These are phyloP conservation scores for Agrochola litura DNA, from an alignment of 2,888 invertebrate species.

Conservation along the genomic window DNA sequence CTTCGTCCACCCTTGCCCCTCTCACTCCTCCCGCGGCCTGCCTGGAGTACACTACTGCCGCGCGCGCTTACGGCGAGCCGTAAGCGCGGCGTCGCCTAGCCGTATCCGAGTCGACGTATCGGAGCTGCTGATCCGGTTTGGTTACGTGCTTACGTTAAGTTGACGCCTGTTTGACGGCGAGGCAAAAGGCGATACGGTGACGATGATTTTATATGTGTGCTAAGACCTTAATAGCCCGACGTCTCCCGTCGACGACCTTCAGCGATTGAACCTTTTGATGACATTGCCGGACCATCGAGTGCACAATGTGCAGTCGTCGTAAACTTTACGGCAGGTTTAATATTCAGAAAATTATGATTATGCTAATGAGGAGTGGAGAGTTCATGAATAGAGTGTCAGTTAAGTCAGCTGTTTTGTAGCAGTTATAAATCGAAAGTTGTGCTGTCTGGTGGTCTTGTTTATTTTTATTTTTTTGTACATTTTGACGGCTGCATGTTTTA, in stretches of 20 bases:
- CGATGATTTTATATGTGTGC: no score
- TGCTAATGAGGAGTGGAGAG: conserved; percentile 52
- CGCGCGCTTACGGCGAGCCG: no score
- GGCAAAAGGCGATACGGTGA: no score
- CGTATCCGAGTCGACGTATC: no score
- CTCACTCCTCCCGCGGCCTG: no score
- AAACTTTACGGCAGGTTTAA: conserved; percentile 60
- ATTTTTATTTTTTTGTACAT: background rate
- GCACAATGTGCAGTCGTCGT: conserved; percentile 55
- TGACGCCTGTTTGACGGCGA: no score
- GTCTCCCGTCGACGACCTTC: conserved; percentile 53
- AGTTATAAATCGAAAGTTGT: background rate
- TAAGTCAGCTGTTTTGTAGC: background rate
- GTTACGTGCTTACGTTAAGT: no score
- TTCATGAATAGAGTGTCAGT: conserved; percentile 25
- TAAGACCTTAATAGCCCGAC: conserved; percentile 52
- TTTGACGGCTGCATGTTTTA: background rate
- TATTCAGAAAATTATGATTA: conserved; percentile 52
- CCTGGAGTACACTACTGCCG: no score
- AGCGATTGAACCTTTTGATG: conserved; percentile 53
- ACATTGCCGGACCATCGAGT: conserved; percentile 42
- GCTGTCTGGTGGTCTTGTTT: no score
- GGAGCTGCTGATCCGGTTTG: no score
- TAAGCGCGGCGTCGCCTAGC: no score
- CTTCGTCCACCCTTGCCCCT: no score